These are phyloP conservation scores for Sebastes elongatus DNA, from an alignment of 2,797 vertebrate genomes.

Conservation along the genomic window DNA sequence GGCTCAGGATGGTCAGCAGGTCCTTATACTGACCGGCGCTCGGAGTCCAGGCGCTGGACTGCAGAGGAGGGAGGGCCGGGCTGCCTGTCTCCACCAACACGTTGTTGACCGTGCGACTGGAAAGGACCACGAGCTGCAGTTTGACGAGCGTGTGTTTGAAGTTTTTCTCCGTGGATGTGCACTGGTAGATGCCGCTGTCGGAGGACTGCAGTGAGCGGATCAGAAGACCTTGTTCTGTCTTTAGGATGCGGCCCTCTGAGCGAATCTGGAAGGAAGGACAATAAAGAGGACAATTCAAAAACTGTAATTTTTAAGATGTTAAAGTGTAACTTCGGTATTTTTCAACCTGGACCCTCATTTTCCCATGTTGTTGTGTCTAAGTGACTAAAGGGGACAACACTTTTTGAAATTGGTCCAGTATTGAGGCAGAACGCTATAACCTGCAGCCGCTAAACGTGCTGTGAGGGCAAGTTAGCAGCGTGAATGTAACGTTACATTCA, in stretches of 20 bases:
- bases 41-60: slow-evolving; percentile 87
- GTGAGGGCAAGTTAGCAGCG: too few relatives aligned
- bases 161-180: slow-evolving; percentile 98
- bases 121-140: slow-evolving; percentile 93
- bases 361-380: too few relatives aligned
- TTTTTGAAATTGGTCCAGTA: too few relatives aligned
- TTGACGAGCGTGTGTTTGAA: slow-evolving; percentile 95
- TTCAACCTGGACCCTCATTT: too few relatives aligned
- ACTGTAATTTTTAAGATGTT: neutral
- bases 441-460: too few relatives aligned
- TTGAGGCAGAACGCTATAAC: too few relatives aligned
- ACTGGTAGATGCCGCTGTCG: slow-evolving; percentile 93
- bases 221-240: slow-evolving; percentile 93
- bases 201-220: slow-evolving; percentile 92
- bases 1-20: slow-evolving; percentile 95
- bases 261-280: slow-evolving; percentile 75
- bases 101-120: slow-evolving; percentile 89
- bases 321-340: too few relatives aligned
- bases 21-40: slow-evolving; percentile 91
- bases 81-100: slow-evolving; percentile 82
- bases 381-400: too few relatives aligned
- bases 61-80: slow-evolving; percentile 72
- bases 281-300: neutral
- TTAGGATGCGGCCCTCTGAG: slow-evolving; percentile 91
- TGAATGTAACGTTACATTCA: rapidly evolving